Evolutionary conservation across 1,140 invertebrate species (phyloP), one percentile per base, ranked within the genome.

Genomic region (Drosophila bocki): DNA sequence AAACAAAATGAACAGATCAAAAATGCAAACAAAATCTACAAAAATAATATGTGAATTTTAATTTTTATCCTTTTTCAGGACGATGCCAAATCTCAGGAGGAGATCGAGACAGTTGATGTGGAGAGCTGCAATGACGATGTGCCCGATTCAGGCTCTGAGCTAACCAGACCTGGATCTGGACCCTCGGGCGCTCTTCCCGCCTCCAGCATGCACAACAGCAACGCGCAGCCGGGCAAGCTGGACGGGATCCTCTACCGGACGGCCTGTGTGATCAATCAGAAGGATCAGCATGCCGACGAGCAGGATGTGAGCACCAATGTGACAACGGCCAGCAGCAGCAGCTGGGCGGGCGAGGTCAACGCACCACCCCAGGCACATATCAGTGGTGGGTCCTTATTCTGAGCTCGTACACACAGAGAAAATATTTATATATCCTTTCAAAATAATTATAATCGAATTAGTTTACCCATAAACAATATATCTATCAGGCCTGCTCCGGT

Each of bases 91-190:
- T 56, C 82, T 50, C 91, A 93, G 57, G 94, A 94, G 9, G 94
- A 94, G 77, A 94, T 94, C 48, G 94, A 94, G 92, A 94, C 94
- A 1, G 94, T 94, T 1, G 94, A 94, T 59, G 94, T 94, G 32
- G 94, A 94, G 78, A 94, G 94, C 57, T 93, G 90, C 61, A 92
- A 91, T 44, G 92, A 93, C 50, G 91, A 93, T 64, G 87, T 92
- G 39, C 91, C 91, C 44, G 91, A 92, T 58, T 92, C 91, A 1
- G 91, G 87, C 8, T 92, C 91, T 1, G 91, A 92, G 59, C 53
- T 88, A 11, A 44, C 78, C 11, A 50, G 39, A 7, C 50, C 62
- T 15, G 68, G 59, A 47, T 29, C 61, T 7, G 44, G 47, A 8
- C 50, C 57, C 33, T 22, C 71, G 13, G 41, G 44, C 47, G 63